Base-by-base conservation (phyloP, 2,797 vertebrate species). In the Cygnus olor region DNA sequence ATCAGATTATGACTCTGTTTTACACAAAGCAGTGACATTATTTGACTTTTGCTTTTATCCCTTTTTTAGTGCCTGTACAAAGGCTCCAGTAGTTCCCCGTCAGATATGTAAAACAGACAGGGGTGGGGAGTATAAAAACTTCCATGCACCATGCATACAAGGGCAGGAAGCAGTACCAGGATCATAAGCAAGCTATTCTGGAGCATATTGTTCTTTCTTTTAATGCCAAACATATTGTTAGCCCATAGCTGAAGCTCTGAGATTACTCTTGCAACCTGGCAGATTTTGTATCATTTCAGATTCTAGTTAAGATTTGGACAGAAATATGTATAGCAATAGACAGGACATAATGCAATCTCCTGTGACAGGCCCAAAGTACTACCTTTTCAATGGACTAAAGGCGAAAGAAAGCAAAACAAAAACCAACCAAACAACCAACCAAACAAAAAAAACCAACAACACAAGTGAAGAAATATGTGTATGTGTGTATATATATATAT, bases 41-140 rank as follows among this genome's bases (percentile, higher is more conserved):
- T 24, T 58, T 91, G 66, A 80, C 65, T 90, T 66, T 54, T 82
- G 61, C 20, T 92, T 85, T 93, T 94, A 88, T 78, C 63, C 78
- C 47, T 74, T 61, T 83, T 93, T 76, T 11, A 80, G 88, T 36
- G 38, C 47, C 19, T 66, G n/a, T 42, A 82, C 36, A 80, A 84
- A 87, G 34, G 65, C 60, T 93, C 40, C 64, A 70, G 70, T 76
- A 79, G 63, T n/a, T 72, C 19, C 74, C 36, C 36, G 3, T 34
- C 60, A 93, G 47, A 51, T 88, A 86, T 20, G 60, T 24, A 74
- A 92, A 93, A 80, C 10, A 60, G 28, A 88, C 28, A 72, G 51
- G 57, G 9, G 22, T 9, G 16, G 51, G 25, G 51, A 53, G 51
- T 53, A 53, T 34, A 84, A 79, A n/a, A 28, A 53, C 22, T 66